Conservation (phyloP, 2,113 vertebrate species). For the Lethenteron camtschaticum region DNA sequence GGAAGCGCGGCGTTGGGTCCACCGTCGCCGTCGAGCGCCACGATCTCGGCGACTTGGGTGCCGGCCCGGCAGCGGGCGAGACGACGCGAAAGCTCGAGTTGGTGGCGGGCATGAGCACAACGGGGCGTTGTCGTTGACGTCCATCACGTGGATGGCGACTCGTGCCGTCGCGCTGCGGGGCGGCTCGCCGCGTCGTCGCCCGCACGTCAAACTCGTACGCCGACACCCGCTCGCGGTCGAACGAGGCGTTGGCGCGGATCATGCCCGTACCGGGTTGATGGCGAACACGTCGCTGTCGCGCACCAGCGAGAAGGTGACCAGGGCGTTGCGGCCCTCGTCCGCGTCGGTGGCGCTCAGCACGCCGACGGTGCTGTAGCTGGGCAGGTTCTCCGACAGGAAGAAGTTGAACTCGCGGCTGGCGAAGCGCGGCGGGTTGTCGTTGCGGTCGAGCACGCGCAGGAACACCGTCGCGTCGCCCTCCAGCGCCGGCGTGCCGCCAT, state of each 20-base stretch:
- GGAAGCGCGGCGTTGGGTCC: slow-evolving; percentile 96
- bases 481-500: slow-evolving; percentile 82
- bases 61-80: slow-evolving; percentile 79
- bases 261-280: slow-evolving; percentile 79
- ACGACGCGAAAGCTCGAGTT: slow-evolving; percentile 95
- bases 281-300: slow-evolving; percentile 96
- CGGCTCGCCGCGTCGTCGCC: slow-evolving; percentile 69
- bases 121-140: slow-evolving; percentile 84
- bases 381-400: slow-evolving; percentile 94
- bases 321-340: slow-evolving; percentile 80
- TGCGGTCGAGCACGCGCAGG: slow-evolving; percentile 84
- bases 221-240: slow-evolving; percentile 87
- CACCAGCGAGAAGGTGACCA: slow-evolving; percentile 75
- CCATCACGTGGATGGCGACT: slow-evolving; percentile 96
- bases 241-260: slow-evolving; percentile 94
- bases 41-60: slow-evolving; percentile 82
- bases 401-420: slow-evolving; percentile 98
- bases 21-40: slow-evolving; percentile 84
- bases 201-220: slow-evolving; percentile 93
- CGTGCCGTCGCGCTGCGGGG: slow-evolving; percentile 80
- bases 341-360: slow-evolving; percentile 95
- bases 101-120: slow-evolving; percentile 79
- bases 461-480: slow-evolving; percentile 91
- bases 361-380: slow-evolving; percentile 91
- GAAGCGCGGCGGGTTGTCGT: slow-evolving; percentile 96